Evolutionary conservation across 2,888 invertebrate species (phyloP).

Genomic region (Drosophila rubida): DNA sequence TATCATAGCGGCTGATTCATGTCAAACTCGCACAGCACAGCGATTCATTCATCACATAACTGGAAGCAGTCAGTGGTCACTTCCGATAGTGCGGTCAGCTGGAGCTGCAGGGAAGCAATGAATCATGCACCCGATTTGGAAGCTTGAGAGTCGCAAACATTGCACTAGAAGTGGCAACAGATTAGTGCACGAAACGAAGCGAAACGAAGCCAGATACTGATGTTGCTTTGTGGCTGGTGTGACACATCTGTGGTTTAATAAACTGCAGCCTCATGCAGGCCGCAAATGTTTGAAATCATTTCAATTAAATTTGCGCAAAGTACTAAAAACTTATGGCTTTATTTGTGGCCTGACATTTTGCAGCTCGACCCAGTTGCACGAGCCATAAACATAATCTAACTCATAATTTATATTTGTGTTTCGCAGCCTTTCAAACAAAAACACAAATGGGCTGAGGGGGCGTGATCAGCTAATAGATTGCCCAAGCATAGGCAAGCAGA

Average conservation of each 20-base stretch:
- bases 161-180: conserved; percentile 3
- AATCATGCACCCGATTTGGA: conserved; percentile 33
- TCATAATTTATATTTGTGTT: conserved; percentile 37
- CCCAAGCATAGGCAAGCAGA: not conserved
- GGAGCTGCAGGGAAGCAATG: conserved; percentile 2
- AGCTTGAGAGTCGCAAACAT: no score
- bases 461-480: not conserved
- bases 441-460: not conserved
- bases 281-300: conserved; percentile 20
- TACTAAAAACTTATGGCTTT: conserved; percentile 19
- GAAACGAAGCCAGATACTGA: no score
- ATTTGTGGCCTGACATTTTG: conserved; percentile 23
- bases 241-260: conserved; percentile 10
- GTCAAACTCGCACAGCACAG: not conserved
- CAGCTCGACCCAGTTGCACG: conserved; percentile 35
- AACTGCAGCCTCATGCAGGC: not conserved
- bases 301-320: conserved; percentile 28
- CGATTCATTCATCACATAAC: conserved; percentile 17
- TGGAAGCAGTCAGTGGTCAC: conserved; percentile 12
- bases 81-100: not conserved
- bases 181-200: not conserved
- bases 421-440: conserved; percentile 4
- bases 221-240: not conserved
- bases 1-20: conserved; percentile 38
- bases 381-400: conserved; percentile 43